Base-by-base conservation (phyloP, 1,140 invertebrate genomes). In the Agrilus planipennis region DNA sequence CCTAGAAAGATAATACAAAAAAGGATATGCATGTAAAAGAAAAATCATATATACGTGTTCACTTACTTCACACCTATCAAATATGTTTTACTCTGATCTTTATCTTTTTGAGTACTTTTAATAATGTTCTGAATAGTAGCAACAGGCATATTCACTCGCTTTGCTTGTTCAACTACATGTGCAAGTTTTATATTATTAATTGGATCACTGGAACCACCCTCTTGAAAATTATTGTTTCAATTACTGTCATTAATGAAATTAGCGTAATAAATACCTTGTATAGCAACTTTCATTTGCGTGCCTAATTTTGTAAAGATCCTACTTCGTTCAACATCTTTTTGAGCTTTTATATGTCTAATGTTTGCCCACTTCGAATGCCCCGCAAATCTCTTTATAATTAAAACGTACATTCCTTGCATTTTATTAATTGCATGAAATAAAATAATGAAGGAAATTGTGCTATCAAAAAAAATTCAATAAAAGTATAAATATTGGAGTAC, bases 341-440 rank as follows among this genome's bases (percentile, higher is more conserved):
- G 56, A 0, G 60, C 68, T 58, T 83, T 84, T 1, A 57, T 72
- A 41, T 81, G 77, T 42, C 63, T 70, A 12, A 83, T 81, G 57
- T 84, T 84, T 20, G 70, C 62, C 81, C 81, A 84, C 63, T 84
- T 84, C 17, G 72, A 76, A 53, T 84, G 81, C 0, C 81, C 80
- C 10, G 77, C 77, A 37, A 53, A 61, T 53, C 68, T 53, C 54
- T 57, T 63, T n/a, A n/a, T n/a, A n/a, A n/a, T n/a, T n/a, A n/a
- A n/a, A n/a, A n/a, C n/a, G n/a, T n/a, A n/a, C n/a, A n/a, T n/a
- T n/a, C n/a, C n/a, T n/a, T n/a, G n/a, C n/a, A n/a, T n/a, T n/a
- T n/a, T n/a, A n/a, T n/a, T n/a, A n/a, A n/a, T n/a, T n/a, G n/a
- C n/a, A n/a, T n/a, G n/a, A n/a, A n/a, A n/a, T n/a, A n/a, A n/a